Evolutionary conservation across 2,888 invertebrate species (phyloP).

Genomic region (Stenchaetothrips biformis): DNA sequence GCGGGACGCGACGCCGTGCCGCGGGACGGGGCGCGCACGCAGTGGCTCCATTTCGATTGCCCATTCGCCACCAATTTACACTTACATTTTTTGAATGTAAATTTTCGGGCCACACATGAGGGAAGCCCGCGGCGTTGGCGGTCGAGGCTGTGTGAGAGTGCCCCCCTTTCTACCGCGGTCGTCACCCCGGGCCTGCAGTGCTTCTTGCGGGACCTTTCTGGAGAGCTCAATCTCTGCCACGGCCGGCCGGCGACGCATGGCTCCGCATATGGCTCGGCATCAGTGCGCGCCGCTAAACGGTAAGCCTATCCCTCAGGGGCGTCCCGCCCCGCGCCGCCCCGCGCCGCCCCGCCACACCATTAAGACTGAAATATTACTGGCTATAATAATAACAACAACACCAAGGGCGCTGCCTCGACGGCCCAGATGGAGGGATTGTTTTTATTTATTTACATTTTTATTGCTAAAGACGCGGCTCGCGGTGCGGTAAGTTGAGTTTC

Average conservation of each 20-base stretch:
- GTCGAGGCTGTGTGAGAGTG: too few species aligned
- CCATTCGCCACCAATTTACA: too few species aligned
- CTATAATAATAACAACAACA: constrained; percentile 19
- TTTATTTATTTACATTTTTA: constrained; percentile 25
- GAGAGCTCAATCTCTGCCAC: too few species aligned
- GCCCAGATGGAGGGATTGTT: not conserved
- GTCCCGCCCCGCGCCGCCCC: not conserved
- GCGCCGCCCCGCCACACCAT: not conserved
- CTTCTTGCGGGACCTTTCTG: too few species aligned
- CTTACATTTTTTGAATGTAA: too few species aligned
- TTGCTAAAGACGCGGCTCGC: not conserved
- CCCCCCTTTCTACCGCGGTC: too few species aligned
- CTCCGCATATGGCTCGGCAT: not conserved
- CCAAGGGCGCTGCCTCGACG: not conserved
- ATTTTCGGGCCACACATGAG: too few species aligned
- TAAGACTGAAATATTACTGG: constrained; percentile 20
- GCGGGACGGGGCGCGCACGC: too few species aligned
- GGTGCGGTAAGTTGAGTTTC: constrained; percentile 17
- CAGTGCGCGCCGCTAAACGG: not conserved
- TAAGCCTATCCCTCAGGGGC: not conserved
- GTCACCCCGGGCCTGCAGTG: too few species aligned
- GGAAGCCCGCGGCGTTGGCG: too few species aligned
- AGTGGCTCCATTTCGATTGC: too few species aligned
- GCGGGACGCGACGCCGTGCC: too few species aligned
- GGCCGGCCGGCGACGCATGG: not conserved